phyloP scores from a whole-genome alignment of 2,797 vertebrate genomes.

The Rhynchonycteris naso region DNA sequence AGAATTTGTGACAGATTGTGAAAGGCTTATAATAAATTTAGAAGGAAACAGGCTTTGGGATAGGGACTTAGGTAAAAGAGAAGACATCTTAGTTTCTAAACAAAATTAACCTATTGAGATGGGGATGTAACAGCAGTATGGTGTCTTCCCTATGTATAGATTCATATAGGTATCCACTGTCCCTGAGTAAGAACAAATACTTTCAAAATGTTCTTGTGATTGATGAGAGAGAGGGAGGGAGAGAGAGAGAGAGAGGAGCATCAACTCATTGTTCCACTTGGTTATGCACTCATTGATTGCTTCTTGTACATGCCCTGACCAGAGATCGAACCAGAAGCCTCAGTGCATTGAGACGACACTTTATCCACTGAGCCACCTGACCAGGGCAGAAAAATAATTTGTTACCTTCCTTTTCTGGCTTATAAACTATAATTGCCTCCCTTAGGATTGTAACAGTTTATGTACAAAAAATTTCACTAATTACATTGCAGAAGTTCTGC shows the following conservation, averaged over 20 bases:
- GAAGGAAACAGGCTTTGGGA: background rate
- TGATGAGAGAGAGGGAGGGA: too few relatives aligned
- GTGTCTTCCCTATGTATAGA: background rate
- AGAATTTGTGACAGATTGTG: constrained; percentile 12
- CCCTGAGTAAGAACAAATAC: background rate
- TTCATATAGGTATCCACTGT: background rate
- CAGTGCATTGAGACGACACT: too few relatives aligned
- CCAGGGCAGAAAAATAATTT: background rate
- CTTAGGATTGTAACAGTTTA: background rate
- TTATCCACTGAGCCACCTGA: too few relatives aligned
- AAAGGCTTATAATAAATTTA: constrained; percentile 10
- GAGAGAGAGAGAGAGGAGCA: too few relatives aligned
- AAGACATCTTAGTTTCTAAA: background rate
- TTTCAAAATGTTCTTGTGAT: too few relatives aligned
- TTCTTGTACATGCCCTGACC: too few relatives aligned
- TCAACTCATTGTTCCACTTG: too few relatives aligned
- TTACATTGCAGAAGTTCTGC: background rate
- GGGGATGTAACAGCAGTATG: background rate
- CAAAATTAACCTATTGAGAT: background rate
- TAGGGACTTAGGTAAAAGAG: background rate
- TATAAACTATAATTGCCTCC: constrained; percentile 8
- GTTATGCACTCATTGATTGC: too few relatives aligned
- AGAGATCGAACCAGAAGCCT: too few relatives aligned
- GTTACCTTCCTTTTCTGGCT: constrained; percentile 11
- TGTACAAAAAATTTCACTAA: background rate